Conservation (phyloP, 2,113 vertebrate species). For the Megaceryle maxima region DNA sequence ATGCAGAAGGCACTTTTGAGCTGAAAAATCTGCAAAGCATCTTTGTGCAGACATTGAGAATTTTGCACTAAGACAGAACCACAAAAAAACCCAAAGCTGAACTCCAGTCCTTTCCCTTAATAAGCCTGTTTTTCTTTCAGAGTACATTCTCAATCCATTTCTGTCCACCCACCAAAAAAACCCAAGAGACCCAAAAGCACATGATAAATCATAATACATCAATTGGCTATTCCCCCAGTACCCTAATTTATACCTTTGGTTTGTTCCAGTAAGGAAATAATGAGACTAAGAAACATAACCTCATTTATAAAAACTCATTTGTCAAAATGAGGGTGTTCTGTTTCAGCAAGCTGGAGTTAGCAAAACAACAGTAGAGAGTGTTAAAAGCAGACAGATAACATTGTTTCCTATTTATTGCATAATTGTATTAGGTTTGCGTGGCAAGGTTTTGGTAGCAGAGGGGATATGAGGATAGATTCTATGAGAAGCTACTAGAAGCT, state of each 20-base stretch:
- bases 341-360: background rate
- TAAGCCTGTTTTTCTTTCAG: background rate
- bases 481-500: background rate
- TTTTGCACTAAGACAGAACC: background rate
- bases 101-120: background rate
- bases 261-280: constrained; percentile 34
- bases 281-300: constrained; percentile 33
- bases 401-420: background rate
- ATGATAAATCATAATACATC: constrained; percentile 31
- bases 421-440: background rate
- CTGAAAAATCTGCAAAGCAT: background rate
- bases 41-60: background rate
- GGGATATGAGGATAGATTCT: background rate
- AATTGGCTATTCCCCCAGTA: background rate
- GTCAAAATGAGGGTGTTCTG: background rate
- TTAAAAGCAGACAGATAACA: background rate
- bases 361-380: background rate
- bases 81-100: no score
- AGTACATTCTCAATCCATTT: background rate
- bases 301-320: background rate
- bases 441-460: background rate
- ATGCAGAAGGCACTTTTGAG: background rate
- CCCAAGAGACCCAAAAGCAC: background rate
- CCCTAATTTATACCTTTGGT: background rate
- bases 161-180: background rate